These are phyloP conservation scores for Pelochelys cantorii DNA, from an alignment of 2,797 vertebrate species.

Conservation along the genomic window DNA sequence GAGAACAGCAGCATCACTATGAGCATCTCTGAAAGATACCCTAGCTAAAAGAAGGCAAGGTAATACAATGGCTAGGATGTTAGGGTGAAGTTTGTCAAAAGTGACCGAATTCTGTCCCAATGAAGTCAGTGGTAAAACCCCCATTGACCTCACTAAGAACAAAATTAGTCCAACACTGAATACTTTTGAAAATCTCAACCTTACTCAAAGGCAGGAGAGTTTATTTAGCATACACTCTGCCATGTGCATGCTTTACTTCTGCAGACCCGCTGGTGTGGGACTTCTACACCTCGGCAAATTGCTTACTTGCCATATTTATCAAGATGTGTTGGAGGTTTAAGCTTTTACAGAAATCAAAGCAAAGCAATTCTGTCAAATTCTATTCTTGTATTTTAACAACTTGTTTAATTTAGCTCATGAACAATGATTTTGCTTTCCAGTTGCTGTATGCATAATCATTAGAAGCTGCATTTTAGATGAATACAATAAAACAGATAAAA, in stretches of 20 bases:
- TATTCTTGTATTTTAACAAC: not conserved
- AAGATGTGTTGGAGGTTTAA: not conserved
- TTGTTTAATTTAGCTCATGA: not conserved
- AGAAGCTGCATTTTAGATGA: not conserved
- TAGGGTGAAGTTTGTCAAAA: not conserved
- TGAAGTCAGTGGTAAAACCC: not conserved
- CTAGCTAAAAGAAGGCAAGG: not conserved
- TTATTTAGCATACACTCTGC: not conserved
- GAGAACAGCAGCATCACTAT: not conserved
- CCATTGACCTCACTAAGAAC: not conserved
- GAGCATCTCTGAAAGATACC: not conserved
- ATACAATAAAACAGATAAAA: not conserved
- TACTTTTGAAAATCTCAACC: not conserved
- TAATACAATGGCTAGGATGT: not conserved
- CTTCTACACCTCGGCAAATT: not conserved
- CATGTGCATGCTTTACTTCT: not conserved
- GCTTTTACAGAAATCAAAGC: not conserved
- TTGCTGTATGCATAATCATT: not conserved
- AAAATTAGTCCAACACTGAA: not conserved
- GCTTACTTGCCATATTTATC: not conserved
- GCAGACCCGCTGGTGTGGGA: not conserved
- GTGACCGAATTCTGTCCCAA: not conserved
- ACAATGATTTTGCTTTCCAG: not conserved
- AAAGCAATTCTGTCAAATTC: not conserved
- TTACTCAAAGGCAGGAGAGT: not conserved